phyloP scores from a whole-genome alignment of 2,888 invertebrate genomes.

The Aphidoletes aphidimyza region DNA sequence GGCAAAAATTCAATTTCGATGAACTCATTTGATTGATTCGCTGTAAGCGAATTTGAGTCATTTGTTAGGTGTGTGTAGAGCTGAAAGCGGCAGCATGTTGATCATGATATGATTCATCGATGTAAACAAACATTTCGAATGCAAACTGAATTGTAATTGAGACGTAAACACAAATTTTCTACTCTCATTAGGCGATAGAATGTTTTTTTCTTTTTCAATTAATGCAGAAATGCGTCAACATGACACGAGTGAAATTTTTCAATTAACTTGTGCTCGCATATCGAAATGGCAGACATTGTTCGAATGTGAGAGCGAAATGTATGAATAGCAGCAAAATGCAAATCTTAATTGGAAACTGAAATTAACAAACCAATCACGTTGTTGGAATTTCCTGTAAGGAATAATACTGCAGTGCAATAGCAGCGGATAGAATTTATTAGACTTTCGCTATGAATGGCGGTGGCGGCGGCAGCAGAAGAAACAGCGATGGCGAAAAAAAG shows the following conservation, averaged over 20 bases:
- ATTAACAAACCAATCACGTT: conserved; percentile 8
- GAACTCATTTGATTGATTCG: conserved; percentile 41
- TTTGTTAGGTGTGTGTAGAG: not conserved
- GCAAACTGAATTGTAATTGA: not conserved
- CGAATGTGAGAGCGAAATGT: not conserved
- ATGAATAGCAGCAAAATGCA: not conserved
- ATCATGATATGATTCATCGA: conserved; percentile 25
- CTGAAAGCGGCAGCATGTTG: no score
- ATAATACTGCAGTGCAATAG: no score
- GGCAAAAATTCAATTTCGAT: not conserved
- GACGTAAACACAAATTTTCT: not conserved
- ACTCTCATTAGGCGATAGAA: not conserved
- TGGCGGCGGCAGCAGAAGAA: no score
- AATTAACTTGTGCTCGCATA: not conserved
- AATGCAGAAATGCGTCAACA: not conserved
- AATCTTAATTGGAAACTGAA: not conserved
- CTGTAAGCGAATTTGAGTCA: not conserved
- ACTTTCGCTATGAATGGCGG: no score
- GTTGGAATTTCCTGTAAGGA: conserved; percentile 11
- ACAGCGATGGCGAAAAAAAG: no score
- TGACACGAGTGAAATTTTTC: conserved; percentile 6
- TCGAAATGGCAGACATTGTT: no score
- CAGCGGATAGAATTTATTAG: no score
- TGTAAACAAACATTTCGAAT: not conserved
- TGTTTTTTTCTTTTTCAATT: conserved; percentile 39